phyloP scores from a whole-genome alignment of 2,113 vertebrate species.

The Actenoides hombroni region DNA sequence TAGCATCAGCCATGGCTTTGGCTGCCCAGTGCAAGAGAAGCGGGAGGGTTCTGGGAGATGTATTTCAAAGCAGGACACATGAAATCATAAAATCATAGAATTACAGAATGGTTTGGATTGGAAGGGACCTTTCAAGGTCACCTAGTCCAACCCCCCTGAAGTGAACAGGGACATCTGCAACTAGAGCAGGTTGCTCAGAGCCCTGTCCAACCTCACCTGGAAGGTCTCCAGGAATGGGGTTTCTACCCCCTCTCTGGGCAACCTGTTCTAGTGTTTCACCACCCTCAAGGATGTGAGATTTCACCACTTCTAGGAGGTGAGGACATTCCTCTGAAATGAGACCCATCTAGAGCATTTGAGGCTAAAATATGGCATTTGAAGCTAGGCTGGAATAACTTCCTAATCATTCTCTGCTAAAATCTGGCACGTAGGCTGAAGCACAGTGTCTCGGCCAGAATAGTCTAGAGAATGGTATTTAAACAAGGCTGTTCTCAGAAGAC shows the following conservation, averaged over 20 bases:
- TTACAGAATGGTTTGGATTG: background rate
- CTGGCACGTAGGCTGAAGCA: background rate
- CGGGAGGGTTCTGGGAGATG: background rate
- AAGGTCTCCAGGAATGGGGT: background rate
- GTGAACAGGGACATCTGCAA: background rate
- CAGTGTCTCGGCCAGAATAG: conserved; percentile 21
- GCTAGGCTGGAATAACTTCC: background rate
- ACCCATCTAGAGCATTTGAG: background rate
- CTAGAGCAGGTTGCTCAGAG: background rate
- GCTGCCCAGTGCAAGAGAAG: background rate
- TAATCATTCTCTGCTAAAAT: background rate
- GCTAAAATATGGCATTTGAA: background rate
- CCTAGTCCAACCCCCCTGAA: background rate
- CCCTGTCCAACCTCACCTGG: background rate
- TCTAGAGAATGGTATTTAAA: conserved; percentile 31
- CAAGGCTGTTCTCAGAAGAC: background rate
- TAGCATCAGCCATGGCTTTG: background rate
- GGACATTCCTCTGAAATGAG: background rate
- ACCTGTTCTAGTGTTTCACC: background rate
- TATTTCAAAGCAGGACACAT: background rate
- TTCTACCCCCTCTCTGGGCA: background rate
- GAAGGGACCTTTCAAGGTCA: background rate
- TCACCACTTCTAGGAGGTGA: background rate
- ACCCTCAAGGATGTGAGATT: background rate
- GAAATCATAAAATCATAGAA: background rate